Percentiles rank a stretch among this genome's conserved stretches.
Conservation (phyloP, 2,797 vertebrate species). For the Tapirus indicus region DNA sequence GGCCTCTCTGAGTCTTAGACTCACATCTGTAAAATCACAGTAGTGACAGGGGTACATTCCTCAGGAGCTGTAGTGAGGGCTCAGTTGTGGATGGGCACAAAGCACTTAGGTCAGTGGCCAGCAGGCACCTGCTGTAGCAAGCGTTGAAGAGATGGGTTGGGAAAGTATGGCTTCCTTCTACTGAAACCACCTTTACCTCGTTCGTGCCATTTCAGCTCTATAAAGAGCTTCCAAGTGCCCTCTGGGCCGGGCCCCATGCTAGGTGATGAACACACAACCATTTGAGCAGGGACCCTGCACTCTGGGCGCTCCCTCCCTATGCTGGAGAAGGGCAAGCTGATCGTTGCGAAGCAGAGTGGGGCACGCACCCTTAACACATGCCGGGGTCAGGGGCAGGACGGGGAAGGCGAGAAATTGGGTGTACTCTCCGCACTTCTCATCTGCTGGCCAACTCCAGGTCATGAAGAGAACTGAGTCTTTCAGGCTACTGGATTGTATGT, state of each 20-base stretch:
- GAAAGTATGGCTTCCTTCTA: neutral
- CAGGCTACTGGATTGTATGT: neutral
- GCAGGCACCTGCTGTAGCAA: neutral
- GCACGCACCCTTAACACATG: neutral
- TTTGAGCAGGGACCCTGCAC: neutral
- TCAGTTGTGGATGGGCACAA: neutral
- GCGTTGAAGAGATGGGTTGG: neutral
- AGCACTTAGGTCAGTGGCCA: neutral
- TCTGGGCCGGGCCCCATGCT: neutral
- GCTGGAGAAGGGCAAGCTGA: neutral
- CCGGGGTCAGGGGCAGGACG: neutral
- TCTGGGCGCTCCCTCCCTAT: neutral
- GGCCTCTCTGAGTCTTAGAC: neutral
- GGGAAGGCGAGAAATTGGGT: neutral
- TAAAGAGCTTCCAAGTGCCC: neutral
- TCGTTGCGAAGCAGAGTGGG: neutral
- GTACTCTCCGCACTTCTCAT: neutral
- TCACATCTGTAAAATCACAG: neutral
- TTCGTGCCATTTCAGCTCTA: neutral
- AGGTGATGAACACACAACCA: neutral
- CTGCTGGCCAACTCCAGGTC: neutral
- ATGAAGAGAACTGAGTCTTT: neutral
- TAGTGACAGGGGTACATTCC: too few relatives aligned
- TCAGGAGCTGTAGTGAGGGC: neutral
- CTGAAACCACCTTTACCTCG: neutral